Evolutionary conservation across 2,797 vertebrate species (phyloP).

Genomic region (Trachurus trachurus): DNA sequence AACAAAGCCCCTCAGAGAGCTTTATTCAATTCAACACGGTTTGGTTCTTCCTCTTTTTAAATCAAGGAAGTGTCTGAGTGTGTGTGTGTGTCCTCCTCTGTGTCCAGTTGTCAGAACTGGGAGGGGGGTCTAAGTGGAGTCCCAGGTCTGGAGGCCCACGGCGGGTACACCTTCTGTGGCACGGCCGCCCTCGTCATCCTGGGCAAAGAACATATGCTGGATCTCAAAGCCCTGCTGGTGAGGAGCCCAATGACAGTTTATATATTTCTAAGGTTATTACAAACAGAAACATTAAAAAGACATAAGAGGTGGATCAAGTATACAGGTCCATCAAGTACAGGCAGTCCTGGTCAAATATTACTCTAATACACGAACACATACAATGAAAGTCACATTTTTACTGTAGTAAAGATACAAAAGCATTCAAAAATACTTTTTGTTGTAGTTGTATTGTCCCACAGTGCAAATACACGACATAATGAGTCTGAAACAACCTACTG

Average conservation of each 20-base stretch:
- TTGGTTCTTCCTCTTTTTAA: background rate
- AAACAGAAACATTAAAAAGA: background rate
- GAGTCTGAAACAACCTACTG: too few species aligned
- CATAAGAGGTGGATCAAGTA: background rate
- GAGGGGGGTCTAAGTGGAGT: conserved; percentile 96
- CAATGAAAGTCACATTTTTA: too few species aligned
- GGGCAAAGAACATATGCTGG: conserved; percentile 92
- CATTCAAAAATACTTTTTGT: too few species aligned
- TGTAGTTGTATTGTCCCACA: too few species aligned
- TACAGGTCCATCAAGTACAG: too few species aligned
- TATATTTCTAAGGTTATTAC: background rate
- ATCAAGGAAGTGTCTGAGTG: background rate
- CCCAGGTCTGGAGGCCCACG: conserved; percentile 95
- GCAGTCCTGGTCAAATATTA: too few species aligned
- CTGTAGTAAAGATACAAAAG: too few species aligned
- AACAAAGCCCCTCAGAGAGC: background rate
- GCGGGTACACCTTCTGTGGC: conserved; percentile 97
- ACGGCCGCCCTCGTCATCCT: conserved; percentile 94
- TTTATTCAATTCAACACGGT: rapidly evolving
- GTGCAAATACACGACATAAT: too few species aligned
- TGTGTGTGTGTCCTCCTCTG: background rate
- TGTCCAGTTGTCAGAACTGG: conserved; percentile 96
- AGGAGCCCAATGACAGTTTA: conserved; percentile 57
- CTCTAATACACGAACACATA: too few species aligned
- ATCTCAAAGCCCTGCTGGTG: conserved; percentile 94